A percentile compares a stretch with the other conserved stretches of the same genome.
Evolutionary conservation across 2,888 invertebrate genomes (phyloP).

Genomic region (Mamestra brassicae): DNA sequence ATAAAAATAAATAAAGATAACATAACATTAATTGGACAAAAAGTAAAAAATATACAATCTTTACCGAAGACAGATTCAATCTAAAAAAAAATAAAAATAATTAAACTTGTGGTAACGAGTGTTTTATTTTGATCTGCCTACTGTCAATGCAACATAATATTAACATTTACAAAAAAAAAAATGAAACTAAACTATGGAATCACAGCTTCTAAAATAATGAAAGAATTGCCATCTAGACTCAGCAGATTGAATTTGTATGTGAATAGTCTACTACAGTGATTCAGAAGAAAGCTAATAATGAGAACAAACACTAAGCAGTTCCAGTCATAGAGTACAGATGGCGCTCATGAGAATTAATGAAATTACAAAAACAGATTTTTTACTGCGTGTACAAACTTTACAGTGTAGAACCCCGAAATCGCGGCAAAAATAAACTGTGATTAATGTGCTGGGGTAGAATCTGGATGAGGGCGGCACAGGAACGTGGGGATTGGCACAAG

Average conservation of each 20-base stretch:
- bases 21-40: too few relatives aligned
- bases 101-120: background rate
- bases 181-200: background rate
- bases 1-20: too few relatives aligned
- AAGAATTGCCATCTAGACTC: conserved; percentile 8
- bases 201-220: background rate
- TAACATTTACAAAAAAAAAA: background rate
- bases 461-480: too few relatives aligned
- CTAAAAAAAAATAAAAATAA: background rate
- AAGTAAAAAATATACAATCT: too few relatives aligned
- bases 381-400: background rate
- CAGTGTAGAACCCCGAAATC: background rate
- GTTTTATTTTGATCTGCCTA: background rate
- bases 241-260: background rate
- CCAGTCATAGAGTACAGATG: conserved; percentile 12
- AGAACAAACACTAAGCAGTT: conserved; percentile 3
- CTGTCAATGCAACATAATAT: background rate
- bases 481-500: too few relatives aligned
- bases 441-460: background rate
- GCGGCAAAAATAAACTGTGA: background rate
- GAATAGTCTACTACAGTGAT: too few relatives aligned
- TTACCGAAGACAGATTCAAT: background rate
- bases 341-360: conserved; percentile 1
- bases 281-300: accelerated
- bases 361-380: background rate